These are phyloP conservation scores for Scytalopus superciliaris DNA, from an alignment of 2,113 vertebrate genomes.

Conservation along the genomic window DNA sequence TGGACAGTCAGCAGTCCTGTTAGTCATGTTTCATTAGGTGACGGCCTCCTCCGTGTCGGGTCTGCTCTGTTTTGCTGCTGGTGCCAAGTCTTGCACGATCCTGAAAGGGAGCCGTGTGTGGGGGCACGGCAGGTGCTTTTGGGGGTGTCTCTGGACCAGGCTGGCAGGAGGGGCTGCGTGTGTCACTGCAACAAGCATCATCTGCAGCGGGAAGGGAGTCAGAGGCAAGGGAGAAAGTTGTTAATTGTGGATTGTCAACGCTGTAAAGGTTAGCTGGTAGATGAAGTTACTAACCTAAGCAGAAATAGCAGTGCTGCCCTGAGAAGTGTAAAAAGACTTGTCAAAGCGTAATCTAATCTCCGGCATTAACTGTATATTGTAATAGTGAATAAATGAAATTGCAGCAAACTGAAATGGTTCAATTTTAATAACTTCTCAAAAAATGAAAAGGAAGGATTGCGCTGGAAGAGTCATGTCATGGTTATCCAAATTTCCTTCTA, in stretches of 20 bases:
- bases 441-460: background rate
- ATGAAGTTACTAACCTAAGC: constrained; percentile 7
- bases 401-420: background rate
- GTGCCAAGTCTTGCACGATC: background rate
- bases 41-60: background rate
- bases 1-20: constrained; percentile 38
- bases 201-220: background rate
- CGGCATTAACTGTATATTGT: background rate
- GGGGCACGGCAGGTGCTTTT: fast-evolving
- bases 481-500: constrained; percentile 8
- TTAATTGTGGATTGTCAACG: background rate
- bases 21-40: constrained; percentile 37
- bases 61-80: background rate
- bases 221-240: background rate
- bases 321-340: constrained; percentile 36
- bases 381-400: constrained; percentile 32
- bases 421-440: constrained; percentile 36
- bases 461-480: background rate
- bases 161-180: background rate
- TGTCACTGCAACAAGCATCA: background rate
- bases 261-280: background rate
- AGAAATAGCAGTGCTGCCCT: background rate
- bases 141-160: background rate
- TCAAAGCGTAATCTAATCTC: constrained; percentile 29
- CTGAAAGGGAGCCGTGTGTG: background rate